Conservation (phyloP, 2,113 vertebrate genomes). For the Hiodon alosoides region DNA sequence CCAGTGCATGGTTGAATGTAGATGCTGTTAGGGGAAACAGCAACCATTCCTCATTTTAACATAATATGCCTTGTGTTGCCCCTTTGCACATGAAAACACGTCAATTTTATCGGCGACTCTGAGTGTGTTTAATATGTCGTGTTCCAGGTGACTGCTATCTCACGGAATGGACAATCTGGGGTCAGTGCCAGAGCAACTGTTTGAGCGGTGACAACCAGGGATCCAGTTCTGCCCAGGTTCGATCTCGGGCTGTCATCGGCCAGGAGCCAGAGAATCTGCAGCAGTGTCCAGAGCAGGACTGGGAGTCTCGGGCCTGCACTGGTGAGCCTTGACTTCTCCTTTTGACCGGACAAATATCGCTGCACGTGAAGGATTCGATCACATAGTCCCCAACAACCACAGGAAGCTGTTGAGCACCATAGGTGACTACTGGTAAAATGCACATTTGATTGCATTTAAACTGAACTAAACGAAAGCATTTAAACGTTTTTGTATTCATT, state of each 20-base stretch:
- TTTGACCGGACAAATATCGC: too few relatives aligned
- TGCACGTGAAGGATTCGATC: background rate
- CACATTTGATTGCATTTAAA: too few relatives aligned
- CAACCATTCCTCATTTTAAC: background rate
- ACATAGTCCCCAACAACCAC: too few relatives aligned
- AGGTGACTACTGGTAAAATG: too few relatives aligned
- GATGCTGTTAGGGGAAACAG: background rate
- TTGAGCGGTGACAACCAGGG: conserved; percentile 81
- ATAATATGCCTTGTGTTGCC: background rate
- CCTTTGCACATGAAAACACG: background rate
- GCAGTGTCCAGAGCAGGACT: conserved; percentile 83
- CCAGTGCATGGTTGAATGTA: background rate
- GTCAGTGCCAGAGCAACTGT: conserved; percentile 82
- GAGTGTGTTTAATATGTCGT: background rate
- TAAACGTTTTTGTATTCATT: too few relatives aligned
- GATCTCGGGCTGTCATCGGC: conserved; percentile 82
- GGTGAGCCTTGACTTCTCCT: conserved; percentile 59
- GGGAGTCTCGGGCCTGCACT: conserved; percentile 79
- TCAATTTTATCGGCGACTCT: background rate
- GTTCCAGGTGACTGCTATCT: conserved; percentile 89
- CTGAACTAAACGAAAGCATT: too few relatives aligned
- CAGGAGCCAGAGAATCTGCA: conserved; percentile 90
- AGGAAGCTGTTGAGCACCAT: too few relatives aligned
- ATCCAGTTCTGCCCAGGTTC: conserved; percentile 80
- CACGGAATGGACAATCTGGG: conserved; percentile 95